These are phyloP conservation scores for Amyelois transitella DNA, from an alignment of 1,140 invertebrate species.

Conservation along the genomic window DNA sequence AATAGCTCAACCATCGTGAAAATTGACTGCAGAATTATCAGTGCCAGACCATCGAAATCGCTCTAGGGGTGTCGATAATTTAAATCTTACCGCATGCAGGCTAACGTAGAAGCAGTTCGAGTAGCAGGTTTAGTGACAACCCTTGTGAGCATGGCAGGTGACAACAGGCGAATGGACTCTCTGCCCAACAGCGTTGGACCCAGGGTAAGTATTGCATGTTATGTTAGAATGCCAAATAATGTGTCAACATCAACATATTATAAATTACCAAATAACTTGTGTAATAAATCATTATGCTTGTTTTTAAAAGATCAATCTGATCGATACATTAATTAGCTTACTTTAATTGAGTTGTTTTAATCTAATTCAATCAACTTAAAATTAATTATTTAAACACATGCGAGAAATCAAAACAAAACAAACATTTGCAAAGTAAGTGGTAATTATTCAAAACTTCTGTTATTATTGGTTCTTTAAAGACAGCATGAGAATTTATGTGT, in stretches of 20 bases:
- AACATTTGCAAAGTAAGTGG: too few species aligned
- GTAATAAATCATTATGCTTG: neutral
- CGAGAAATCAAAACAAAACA: too few species aligned
- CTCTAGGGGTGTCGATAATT: conserved; percentile 47
- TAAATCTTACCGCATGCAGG: conserved; percentile 73
- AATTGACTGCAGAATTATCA: too few species aligned
- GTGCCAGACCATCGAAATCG: neutral
- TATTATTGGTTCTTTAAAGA: too few species aligned
- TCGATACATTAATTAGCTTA: too few species aligned
- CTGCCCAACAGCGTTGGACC: conserved; percentile 69
- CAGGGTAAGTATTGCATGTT: conserved; percentile 46
- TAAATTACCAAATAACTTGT: neutral
- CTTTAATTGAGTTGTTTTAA: too few species aligned
- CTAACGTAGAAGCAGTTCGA: conserved; percentile 81
- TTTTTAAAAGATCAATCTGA: too few species aligned
- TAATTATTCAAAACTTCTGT: too few species aligned
- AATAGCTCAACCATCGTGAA: too few species aligned
- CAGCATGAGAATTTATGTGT: too few species aligned
- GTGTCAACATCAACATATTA: neutral
- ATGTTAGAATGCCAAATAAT: neutral
- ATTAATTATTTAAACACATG: too few species aligned
- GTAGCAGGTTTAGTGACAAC: conserved; percentile 84
- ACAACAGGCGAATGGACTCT: conserved; percentile 64
- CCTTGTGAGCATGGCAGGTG: conserved; percentile 82
- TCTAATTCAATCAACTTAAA: too few species aligned